Percentiles rank a stretch among this genome's conserved stretches.
Conservation (phyloP, 2,888 invertebrate genomes). For the Heliconius ethilla region DNA sequence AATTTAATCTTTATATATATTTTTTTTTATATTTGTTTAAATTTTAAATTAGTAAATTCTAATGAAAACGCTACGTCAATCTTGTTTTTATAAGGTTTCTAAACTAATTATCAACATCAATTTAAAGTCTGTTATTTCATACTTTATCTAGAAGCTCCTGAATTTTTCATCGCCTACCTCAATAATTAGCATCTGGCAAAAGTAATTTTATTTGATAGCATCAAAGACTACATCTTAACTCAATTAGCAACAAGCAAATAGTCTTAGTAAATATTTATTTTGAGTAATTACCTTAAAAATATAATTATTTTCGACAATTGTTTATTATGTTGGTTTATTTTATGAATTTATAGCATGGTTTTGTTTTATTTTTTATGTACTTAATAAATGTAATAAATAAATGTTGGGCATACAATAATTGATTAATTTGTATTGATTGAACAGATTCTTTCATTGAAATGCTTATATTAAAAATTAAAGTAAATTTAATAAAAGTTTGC, state of each 20-base stretch:
- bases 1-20: too few relatives aligned
- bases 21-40: neutral
- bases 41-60: neutral
- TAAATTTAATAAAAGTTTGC: too few relatives aligned
- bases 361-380: neutral
- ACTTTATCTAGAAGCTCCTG: neutral
- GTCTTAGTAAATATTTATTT: conserved; percentile 32
- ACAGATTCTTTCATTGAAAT: neutral
- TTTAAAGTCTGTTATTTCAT: conserved; percentile 1
- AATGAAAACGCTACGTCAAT: too few relatives aligned
- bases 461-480: too few relatives aligned
- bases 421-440: neutral
- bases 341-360: neutral
- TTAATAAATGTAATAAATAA: neutral
- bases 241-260: conserved; percentile 34
- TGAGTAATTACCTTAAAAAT: conserved; percentile 16
- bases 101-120: neutral
- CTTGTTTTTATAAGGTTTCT: too few relatives aligned
- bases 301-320: conserved; percentile 7
- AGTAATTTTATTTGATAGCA: conserved; percentile 32
- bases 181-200: conserved; percentile 16
- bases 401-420: neutral
- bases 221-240: conserved; percentile 32
- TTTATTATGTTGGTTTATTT: neutral
- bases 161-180: conserved; percentile 10